These are phyloP conservation scores for Dascyllus trimaculatus DNA, from an alignment of 2,113 vertebrate species.

Conservation along the genomic window DNA sequence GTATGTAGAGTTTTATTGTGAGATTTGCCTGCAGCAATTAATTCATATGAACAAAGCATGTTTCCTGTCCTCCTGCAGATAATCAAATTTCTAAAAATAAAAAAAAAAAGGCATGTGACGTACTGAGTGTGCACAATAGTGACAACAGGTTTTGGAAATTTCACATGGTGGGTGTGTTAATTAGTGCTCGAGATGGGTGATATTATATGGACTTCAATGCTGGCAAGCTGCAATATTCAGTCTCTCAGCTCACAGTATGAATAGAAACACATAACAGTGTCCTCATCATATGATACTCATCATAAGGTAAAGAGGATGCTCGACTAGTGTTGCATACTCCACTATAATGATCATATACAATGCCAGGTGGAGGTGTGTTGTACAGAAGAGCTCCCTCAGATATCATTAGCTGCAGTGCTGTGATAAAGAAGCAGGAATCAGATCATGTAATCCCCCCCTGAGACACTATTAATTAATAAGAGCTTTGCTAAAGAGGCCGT, in stretches of 20 bases:
- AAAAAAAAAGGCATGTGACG: too few relatives aligned
- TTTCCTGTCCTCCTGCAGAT: neutral
- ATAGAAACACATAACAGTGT: slow-evolving; percentile 33
- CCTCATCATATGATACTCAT: slow-evolving; percentile 50
- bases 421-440: slow-evolving; percentile 79
- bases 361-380: slow-evolving; percentile 48
- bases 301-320: slow-evolving; percentile 38
- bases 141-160: slow-evolving; percentile 11
- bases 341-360: slow-evolving; percentile 43
- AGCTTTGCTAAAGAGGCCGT: slow-evolving; percentile 80
- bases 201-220: slow-evolving; percentile 22
- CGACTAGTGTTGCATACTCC: slow-evolving; percentile 40
- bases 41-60: neutral
- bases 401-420: slow-evolving; percentile 79
- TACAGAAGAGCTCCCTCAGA: slow-evolving; percentile 77
- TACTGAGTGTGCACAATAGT: neutral
- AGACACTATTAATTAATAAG: slow-evolving; percentile 88
- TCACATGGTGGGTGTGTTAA: slow-evolving; percentile 1
- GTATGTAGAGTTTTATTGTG: neutral
- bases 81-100: neutral
- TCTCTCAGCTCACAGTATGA: slow-evolving; percentile 22
- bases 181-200: neutral
- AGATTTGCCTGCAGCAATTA: neutral
- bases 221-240: slow-evolving; percentile 21
- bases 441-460: slow-evolving; percentile 79